Conservation (phyloP, 2,888 invertebrate species). For the Chymomyza amoena region DNA sequence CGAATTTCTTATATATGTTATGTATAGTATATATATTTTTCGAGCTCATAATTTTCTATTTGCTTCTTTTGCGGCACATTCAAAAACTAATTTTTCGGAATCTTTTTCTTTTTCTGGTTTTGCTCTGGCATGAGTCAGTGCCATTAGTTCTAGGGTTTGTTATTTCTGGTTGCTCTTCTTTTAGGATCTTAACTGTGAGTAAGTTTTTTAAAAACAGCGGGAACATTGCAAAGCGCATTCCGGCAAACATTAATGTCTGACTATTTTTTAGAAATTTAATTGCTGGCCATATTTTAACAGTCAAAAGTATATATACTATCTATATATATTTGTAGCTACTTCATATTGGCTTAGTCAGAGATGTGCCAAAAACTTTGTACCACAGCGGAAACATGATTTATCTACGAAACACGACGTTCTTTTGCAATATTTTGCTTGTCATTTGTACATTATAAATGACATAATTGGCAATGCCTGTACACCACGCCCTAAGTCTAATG, state of each 20-base stretch:
- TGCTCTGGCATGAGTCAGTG: background rate
- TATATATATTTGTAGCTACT: background rate
- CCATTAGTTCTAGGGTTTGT: background rate
- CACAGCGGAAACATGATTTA: background rate
- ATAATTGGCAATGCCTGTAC: background rate
- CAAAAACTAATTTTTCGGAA: background rate
- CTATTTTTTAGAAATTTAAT: slow-evolving; percentile 7
- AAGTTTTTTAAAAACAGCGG: background rate
- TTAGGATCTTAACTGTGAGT: background rate
- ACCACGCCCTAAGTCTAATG: background rate
- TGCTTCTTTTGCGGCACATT: slow-evolving; percentile 10
- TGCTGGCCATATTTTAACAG: background rate
- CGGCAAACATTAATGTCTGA: background rate
- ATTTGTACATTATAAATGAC: background rate
- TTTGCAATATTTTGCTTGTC: background rate
- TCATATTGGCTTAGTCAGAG: background rate
- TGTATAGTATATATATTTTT: no score
- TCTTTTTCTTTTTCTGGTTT: background rate
- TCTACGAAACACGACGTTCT: background rate
- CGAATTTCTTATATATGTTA: slow-evolving; percentile 26
- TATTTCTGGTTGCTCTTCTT: background rate
- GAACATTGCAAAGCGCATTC: background rate
- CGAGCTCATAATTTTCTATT: slow-evolving; percentile 33
- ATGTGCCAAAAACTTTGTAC: background rate
- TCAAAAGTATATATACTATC: background rate